Percentiles rank a stretch among this genome's conserved stretches.
Evolutionary conservation across 1,140 invertebrate genomes (phyloP).

Genomic region (Sycobia sp.): DNA sequence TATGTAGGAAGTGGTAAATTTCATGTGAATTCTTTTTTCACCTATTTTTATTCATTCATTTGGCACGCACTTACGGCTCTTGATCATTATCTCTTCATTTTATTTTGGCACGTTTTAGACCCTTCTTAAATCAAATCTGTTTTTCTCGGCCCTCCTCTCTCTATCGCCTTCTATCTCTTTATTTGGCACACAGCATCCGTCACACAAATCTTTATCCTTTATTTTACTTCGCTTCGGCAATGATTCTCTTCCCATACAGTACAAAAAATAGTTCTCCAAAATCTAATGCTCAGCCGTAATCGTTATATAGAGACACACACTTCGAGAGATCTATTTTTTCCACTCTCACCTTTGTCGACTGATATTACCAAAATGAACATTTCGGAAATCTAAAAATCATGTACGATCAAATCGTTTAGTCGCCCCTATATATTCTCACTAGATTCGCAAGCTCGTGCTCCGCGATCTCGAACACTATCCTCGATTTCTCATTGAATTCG

Average conservation of each 20-base stretch:
- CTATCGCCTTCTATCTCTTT: too few relatives aligned
- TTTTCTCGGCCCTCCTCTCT: too few relatives aligned
- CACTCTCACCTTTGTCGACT: too few relatives aligned
- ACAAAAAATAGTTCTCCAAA: constrained; percentile 52
- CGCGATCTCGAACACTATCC: background rate
- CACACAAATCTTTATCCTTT: too few relatives aligned
- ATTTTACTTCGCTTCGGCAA: constrained; percentile 25
- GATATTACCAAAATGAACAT: too few relatives aligned
- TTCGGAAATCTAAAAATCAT: too few relatives aligned
- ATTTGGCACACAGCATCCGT: constrained; percentile 18
- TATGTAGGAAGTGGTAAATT: constrained; percentile 14
- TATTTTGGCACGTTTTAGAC: constrained; percentile 49
- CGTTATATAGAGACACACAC: background rate
- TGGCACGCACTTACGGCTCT: constrained; percentile 49
- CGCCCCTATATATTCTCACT: too few relatives aligned
- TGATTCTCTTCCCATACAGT: constrained; percentile 40
- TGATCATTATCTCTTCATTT: too few relatives aligned
- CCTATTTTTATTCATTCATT: too few relatives aligned
- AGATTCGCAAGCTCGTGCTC: background rate
- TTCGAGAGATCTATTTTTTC: too few relatives aligned
- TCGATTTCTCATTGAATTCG: constrained; percentile 26
- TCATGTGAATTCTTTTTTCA: background rate
- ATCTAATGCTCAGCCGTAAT: constrained; percentile 44
- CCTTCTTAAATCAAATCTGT: constrained; percentile 36
- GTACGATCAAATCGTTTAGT: too few relatives aligned